phyloP scores from a whole-genome alignment of 92 coral and sea anemone species.

The Pocillopora meandrina region DNA sequence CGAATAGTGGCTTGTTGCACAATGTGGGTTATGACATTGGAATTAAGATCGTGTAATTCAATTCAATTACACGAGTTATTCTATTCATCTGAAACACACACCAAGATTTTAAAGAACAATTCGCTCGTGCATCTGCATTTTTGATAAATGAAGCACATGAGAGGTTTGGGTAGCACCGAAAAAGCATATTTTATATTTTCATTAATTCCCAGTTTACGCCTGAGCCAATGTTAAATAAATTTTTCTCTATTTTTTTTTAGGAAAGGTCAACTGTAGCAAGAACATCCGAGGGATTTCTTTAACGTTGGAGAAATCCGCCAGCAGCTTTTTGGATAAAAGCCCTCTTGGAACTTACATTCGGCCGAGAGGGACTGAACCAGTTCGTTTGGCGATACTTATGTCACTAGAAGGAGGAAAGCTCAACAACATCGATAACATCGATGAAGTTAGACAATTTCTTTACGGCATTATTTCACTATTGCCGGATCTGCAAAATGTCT shows the following conservation, averaged over 20 bases:
- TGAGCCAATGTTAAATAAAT: too few species aligned
- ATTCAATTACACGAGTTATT: too few species aligned
- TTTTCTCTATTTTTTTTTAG: neutral
- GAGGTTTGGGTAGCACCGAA: too few species aligned
- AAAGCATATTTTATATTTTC: too few species aligned
- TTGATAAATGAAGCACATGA: too few species aligned
- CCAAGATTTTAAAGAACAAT: too few species aligned
- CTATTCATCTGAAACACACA: too few species aligned
- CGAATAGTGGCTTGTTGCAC: too few species aligned
- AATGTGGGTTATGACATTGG: too few species aligned
- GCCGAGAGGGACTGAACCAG: constrained; percentile 22
- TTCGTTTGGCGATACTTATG: constrained; percentile 41
- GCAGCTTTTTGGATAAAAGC: neutral
- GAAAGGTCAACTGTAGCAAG: neutral
- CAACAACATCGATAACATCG: constrained; percentile 34
- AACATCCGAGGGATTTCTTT: constrained; percentile 7
- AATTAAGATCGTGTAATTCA: too few species aligned
- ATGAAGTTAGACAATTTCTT: constrained; percentile 5
- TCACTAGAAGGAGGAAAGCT: constrained; percentile 55
- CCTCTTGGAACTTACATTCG: constrained; percentile 18
- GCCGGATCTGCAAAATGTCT: neutral
- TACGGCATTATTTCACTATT: neutral
- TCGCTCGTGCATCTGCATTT: too few species aligned
- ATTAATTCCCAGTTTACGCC: too few species aligned
- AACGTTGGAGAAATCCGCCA: constrained; percentile 5